A percentile compares a stretch with the other conserved stretches of the same genome.
These are phyloP conservation scores for Salvelinus sp. DNA, from an alignment of 2,113 vertebrate species.

Conservation along the genomic window DNA sequence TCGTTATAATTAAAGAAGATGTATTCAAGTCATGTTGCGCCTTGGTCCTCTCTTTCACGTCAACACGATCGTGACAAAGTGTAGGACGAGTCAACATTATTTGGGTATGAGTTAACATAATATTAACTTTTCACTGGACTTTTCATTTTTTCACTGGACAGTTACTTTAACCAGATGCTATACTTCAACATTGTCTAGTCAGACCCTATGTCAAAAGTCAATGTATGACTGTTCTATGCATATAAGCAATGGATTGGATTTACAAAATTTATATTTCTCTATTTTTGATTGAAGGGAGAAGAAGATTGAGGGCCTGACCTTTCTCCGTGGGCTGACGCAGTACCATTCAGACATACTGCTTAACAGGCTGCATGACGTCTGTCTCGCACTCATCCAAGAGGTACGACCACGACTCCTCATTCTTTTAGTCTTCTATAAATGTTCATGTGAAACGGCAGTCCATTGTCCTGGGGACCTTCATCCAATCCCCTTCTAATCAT, in stretches of 20 bases:
- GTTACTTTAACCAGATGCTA: too few species aligned
- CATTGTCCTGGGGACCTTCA: not conserved
- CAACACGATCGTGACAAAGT: too few species aligned
- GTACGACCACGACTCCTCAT: slow-evolving; percentile 65
- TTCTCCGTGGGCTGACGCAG: slow-evolving; percentile 82
- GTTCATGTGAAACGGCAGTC: not conserved
- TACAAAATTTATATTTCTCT: not conserved
- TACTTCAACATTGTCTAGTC: not conserved
- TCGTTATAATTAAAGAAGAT: too few species aligned
- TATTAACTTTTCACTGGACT: too few species aligned
- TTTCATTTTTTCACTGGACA: too few species aligned
- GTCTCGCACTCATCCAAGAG: slow-evolving; percentile 86
- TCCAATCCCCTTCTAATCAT: not conserved
- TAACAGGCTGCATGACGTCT: slow-evolving; percentile 87
- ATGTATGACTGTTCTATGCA: not conserved
- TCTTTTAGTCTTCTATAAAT: slow-evolving; percentile 3
- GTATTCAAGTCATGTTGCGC: too few species aligned
- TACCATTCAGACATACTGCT: slow-evolving; percentile 81
- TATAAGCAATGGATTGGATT: slow-evolving; percentile 7
- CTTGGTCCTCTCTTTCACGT: too few species aligned
- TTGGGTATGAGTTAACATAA: too few species aligned
- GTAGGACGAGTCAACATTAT: too few species aligned
- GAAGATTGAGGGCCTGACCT: slow-evolving; percentile 90
- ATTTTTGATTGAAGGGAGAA: slow-evolving; percentile 82
- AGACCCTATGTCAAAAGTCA: not conserved